These are phyloP conservation scores for Trilocha varians DNA, from an alignment of 2,888 invertebrate species.

Conservation along the genomic window DNA sequence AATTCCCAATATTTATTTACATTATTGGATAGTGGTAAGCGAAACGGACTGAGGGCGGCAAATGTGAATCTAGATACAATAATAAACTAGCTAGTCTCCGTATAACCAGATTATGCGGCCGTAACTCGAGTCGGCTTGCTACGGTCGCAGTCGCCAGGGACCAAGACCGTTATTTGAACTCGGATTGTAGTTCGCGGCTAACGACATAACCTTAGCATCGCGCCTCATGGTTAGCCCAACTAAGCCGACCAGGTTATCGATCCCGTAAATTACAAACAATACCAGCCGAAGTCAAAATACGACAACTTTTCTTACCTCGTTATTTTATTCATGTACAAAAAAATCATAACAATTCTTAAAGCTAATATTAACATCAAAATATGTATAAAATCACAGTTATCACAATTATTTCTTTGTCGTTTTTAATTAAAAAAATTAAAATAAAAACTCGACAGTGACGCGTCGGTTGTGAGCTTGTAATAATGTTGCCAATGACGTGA, in stretches of 20 bases:
- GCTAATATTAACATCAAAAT: slow-evolving; percentile 67
- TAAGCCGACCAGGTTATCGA: slow-evolving; percentile 70
- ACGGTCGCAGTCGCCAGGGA: slow-evolving; percentile 42
- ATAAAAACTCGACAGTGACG: slow-evolving; percentile 67
- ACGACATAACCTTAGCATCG: slow-evolving; percentile 70
- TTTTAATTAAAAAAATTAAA: slow-evolving; percentile 47
- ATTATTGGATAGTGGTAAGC: slow-evolving; percentile 55
- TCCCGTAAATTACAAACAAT: slow-evolving; percentile 69
- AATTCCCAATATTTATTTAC: slow-evolving; percentile 64
- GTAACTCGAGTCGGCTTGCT: slow-evolving; percentile 54
- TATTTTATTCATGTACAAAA: slow-evolving; percentile 57
- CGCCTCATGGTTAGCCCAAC: slow-evolving; percentile 70
- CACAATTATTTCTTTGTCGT: slow-evolving; percentile 67
- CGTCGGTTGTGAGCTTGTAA: slow-evolving; percentile 59
- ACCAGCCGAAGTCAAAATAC: slow-evolving; percentile 35
- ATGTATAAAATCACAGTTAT: slow-evolving; percentile 72
- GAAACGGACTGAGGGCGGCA: slow-evolving; percentile 65
- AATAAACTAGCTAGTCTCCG: slow-evolving; percentile 60
- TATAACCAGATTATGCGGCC: slow-evolving; percentile 62
- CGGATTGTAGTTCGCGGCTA: slow-evolving; percentile 57
- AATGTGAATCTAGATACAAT: slow-evolving; percentile 64
- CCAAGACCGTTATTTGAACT: slow-evolving; percentile 73
- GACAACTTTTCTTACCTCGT: slow-evolving; percentile 56
- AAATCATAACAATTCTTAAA: slow-evolving; percentile 69
- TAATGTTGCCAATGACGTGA: too few species aligned